A percentile compares a stretch with the other conserved stretches of the same genome.
Evolutionary conservation across 2,888 invertebrate species (phyloP).

Genomic region (Plebejus melissa): DNA sequence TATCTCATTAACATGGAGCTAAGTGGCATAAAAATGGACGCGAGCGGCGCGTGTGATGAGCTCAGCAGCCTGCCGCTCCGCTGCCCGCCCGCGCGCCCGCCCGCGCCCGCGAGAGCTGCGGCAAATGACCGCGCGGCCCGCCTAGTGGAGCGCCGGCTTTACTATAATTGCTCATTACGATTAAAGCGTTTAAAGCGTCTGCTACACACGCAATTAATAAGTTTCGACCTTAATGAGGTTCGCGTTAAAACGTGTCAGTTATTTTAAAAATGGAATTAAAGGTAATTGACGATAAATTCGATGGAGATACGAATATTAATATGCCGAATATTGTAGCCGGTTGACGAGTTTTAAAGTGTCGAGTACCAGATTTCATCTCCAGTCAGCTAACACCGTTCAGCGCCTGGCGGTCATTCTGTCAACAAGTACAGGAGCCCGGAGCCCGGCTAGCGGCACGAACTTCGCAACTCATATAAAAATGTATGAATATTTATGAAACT

Average conservation of each 20-base stretch:
- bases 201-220: not conserved
- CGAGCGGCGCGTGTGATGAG: conserved; percentile 1
- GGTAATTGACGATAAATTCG: not conserved
- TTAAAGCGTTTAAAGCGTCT: not conserved
- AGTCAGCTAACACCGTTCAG: not conserved
- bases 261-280: not conserved
- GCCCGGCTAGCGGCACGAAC: not conserved
- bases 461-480: not conserved
- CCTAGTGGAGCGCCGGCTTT: not conserved
- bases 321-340: not conserved
- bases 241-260: not conserved
- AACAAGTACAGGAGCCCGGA: not conserved
- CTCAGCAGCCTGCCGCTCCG: not conserved
- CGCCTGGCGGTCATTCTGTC: not conserved
- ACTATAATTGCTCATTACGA: conserved; percentile 8
- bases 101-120: not conserved
- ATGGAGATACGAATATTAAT: not conserved
- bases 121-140: not conserved
- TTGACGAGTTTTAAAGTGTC: not conserved
- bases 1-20: conserved; percentile 12
- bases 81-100: not conserved
- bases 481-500: not conserved
- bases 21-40: conserved; percentile 11
- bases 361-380: not conserved
- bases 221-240: not conserved